Evolutionary conservation across 1,140 invertebrate species (phyloP), one percentile per base, ranked within the genome.

Genomic region (Lordiphosa collinella): DNA sequence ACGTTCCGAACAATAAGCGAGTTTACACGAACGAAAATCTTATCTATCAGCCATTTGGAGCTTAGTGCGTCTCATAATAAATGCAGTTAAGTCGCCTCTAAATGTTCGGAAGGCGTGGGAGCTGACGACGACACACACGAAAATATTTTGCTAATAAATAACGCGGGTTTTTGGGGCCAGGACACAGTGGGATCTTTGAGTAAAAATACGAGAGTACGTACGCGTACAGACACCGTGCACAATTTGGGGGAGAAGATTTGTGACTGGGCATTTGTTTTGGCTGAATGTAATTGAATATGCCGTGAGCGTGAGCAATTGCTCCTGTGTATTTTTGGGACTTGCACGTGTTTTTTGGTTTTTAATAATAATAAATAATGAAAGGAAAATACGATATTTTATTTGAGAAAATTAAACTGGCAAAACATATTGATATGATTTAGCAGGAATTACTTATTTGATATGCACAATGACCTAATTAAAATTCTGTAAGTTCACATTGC

Each of bases 41-140:
- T 82, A 80, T 80, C 75, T 80, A 32, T 49, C 60, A 62, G 44
- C 34, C 61, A 25, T 50, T 54, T n/a, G 75, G 43, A 48, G 61
- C 75, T 80, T 80, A 79, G 59, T 62, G 49, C 60, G 71, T 65
- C 75, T 70, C 75, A 68, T 62, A 74, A 80, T 71, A 80, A 75
- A 82, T 82, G 67, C 76, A 71, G 54, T 71, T 76, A 76, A 80
- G 71, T 82, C 66, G 41, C 31, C 31, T 34, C 48, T 34, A 65
- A 65, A 62, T 65, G 58, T 62, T 62, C 32, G 34, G 49, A 48
- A 67, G 40, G 59, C 46, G 38, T 44, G 34, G 49, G 4, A 44
- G 29, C 22, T 34, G 10, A 29, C 7, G 11, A 35, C 34, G 36
- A 13, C 6, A 22, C 14, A 57, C 59, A 32, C 55, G 43, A 29